Conservation (phyloP, 2,113 vertebrate species). For the Brachyhypopomus occidentalis region DNA sequence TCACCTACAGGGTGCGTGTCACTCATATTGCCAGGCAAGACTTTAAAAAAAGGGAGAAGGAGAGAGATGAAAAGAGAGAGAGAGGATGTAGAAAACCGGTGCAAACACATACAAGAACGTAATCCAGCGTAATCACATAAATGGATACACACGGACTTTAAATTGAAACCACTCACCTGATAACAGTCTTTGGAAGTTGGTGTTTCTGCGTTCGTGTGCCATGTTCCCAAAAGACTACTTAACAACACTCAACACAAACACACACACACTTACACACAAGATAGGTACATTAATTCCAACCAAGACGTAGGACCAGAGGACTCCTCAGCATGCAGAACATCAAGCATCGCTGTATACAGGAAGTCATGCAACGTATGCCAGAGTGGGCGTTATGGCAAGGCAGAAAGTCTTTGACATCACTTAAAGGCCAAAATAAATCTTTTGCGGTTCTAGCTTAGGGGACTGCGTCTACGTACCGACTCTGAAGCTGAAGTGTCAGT, state of each 20-base stretch:
- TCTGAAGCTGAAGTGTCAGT: neutral
- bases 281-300: neutral
- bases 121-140: neutral
- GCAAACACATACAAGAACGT: neutral
- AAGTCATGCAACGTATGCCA: constrained; percentile 40
- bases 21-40: neutral
- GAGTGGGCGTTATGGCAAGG: neutral
- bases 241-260: neutral
- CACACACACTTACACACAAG: neutral
- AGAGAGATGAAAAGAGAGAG: no score
- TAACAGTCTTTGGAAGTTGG: constrained; percentile 58
- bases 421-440: neutral
- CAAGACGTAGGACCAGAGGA: neutral
- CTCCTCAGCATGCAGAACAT: neutral
- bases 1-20: neutral
- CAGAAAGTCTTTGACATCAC: neutral
- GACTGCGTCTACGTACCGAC: neutral
- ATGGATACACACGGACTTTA: neutral
- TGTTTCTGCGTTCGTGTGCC: constrained; percentile 33
- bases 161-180: constrained; percentile 66
- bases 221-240: constrained; percentile 38
- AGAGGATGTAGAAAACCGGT: neutral
- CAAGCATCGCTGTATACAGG: constrained; percentile 43
- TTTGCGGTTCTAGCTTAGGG: neutral
- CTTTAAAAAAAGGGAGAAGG: neutral